phyloP scores from a whole-genome alignment of 2,888 invertebrate species.

The Rhagium mordax region DNA sequence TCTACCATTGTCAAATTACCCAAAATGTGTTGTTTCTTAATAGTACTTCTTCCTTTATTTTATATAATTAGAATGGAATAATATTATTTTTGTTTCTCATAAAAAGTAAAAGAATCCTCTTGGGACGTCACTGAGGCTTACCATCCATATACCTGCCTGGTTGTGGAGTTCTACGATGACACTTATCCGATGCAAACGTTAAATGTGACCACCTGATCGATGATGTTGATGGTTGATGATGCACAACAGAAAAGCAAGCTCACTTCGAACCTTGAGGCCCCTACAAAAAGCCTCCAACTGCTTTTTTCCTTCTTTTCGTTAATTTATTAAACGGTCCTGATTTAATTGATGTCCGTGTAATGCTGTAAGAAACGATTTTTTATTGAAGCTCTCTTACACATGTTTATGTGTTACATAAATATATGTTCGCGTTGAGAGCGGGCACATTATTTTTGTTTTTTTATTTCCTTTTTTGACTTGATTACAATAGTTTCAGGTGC shows the following conservation, averaged over 20 bases:
- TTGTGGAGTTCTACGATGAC: constrained; percentile 25
- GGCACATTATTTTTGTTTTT: background rate
- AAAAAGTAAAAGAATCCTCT: background rate
- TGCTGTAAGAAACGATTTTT: constrained; percentile 12
- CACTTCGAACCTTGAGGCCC: constrained; percentile 8
- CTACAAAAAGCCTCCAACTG: constrained; percentile 6
- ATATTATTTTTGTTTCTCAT: background rate
- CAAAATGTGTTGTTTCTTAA: too few relatives aligned
- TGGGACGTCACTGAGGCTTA: background rate
- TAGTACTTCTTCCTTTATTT: too few relatives aligned
- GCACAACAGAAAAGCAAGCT: constrained; percentile 14
- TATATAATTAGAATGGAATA: too few relatives aligned
- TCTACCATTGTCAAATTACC: too few relatives aligned
- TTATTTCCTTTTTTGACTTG: background rate
- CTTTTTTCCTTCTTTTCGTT: constrained; percentile 9
- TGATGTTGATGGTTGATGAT: constrained; percentile 25
- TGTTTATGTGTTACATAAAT: constrained; percentile 20
- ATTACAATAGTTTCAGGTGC: background rate
- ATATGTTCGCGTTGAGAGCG: background rate
- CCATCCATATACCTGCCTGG: constrained; percentile 27
- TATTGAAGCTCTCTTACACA: constrained; percentile 6
- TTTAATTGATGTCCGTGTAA: constrained; percentile 26
- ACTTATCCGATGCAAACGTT: constrained; percentile 27
- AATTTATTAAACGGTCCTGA: constrained; percentile 13
- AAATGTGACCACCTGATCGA: constrained; percentile 35